Evolutionary conservation across 2,888 invertebrate species (phyloP).

Genomic region (Tuberolachnus salignus): DNA sequence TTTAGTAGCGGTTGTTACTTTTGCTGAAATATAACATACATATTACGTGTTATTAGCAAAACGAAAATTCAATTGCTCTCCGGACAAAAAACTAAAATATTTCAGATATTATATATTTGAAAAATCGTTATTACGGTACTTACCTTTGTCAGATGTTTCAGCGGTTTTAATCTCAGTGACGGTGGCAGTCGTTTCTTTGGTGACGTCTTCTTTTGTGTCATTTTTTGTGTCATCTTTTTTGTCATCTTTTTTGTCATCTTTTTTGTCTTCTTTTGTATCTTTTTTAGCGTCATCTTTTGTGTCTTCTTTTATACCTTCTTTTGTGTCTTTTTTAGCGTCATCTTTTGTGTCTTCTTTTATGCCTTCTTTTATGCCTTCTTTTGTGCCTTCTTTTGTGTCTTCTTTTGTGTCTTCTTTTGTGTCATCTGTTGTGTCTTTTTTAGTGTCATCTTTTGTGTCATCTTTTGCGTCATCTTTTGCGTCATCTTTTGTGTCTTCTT

Average conservation of each 20-base stretch:
- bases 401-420: not conserved
- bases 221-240: too few relatives aligned
- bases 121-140: not conserved
- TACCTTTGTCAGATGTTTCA: slow-evolving; percentile 13
- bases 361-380: too few relatives aligned
- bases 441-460: not conserved
- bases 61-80: not conserved
- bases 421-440: not conserved
- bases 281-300: slow-evolving; percentile 10
- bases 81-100: too few relatives aligned
- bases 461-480: too few relatives aligned
- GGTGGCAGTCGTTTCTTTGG: not conserved
- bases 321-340: too few relatives aligned
- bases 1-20: not conserved
- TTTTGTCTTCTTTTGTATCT: too few relatives aligned
- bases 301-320: too few relatives aligned
- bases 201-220: too few relatives aligned
- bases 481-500: too few relatives aligned
- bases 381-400: too few relatives aligned
- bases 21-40: slow-evolving; percentile 16
- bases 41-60: not conserved
- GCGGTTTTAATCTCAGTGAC: not conserved
- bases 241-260: too few relatives aligned
- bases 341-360: slow-evolving; percentile 22
- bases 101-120: not conserved